A percentile compares a stretch with the other conserved stretches of the same genome.
Conservation (phyloP, 2,113 vertebrate genomes). For the Gulo gulo region DNA sequence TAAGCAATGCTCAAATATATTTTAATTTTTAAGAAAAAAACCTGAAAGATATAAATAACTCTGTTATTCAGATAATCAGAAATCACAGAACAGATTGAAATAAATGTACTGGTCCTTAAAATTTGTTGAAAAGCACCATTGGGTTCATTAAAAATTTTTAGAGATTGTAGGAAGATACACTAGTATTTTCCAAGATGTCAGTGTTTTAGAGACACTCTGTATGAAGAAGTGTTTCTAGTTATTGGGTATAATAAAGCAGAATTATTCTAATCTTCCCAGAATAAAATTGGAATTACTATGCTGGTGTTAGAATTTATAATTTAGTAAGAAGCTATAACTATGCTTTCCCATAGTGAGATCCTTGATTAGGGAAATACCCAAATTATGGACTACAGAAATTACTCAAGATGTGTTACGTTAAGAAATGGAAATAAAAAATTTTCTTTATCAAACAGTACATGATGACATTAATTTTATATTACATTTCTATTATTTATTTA, state of each 20-base stretch:
- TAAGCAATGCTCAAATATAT: neutral
- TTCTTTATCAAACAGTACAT: neutral
- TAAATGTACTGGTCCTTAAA: neutral
- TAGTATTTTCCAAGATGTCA: neutral
- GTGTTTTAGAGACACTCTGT: neutral
- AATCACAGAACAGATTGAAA: neutral
- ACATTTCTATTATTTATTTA: neutral
- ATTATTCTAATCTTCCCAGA: neutral
- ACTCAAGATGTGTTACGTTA: neutral
- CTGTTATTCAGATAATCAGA: neutral
- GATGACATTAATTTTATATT: neutral
- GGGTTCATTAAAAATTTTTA: neutral
- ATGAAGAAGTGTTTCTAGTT: neutral
- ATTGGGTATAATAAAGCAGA: neutral
- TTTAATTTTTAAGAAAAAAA: neutral
- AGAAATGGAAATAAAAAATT: constrained; percentile 5
- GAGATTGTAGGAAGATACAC: neutral
- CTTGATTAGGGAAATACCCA: neutral
- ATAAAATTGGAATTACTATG: neutral
- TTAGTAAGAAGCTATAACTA: neutral
- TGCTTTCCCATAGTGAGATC: neutral
- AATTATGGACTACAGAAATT: neutral
- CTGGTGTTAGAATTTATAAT: neutral
- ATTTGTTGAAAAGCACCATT: neutral
- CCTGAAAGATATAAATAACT: neutral